These are phyloP conservation scores for Pygoscelis adeliae DNA, from an alignment of 2,113 vertebrate species.

Conservation along the genomic window DNA sequence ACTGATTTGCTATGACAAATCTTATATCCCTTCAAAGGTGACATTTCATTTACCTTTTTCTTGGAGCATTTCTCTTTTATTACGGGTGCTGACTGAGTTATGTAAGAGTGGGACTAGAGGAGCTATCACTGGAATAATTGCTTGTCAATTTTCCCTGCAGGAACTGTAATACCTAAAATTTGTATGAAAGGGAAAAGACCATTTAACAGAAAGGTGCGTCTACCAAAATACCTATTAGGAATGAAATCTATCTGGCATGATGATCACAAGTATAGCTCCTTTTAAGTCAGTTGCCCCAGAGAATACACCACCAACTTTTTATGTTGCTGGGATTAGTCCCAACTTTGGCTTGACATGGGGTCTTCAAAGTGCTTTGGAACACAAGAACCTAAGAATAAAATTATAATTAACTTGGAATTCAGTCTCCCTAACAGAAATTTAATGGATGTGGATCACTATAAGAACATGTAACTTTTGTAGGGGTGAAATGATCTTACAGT, in stretches of 20 bases:
- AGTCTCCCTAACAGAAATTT: neutral
- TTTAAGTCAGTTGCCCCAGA: neutral
- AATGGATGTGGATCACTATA: neutral
- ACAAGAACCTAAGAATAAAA: neutral
- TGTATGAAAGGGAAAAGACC: neutral
- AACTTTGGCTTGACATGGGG: neutral
- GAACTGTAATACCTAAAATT: neutral
- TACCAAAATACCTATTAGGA: neutral
- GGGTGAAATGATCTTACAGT: neutral
- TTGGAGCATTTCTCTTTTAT: neutral
- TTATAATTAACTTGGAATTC: neutral
- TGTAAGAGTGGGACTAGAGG: neutral
- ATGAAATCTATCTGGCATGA: neutral
- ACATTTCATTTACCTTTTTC: neutral
- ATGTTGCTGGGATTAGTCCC: neutral
- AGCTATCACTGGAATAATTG: neutral
- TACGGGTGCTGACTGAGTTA: neutral
- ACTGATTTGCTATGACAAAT: neutral
- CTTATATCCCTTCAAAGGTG: neutral
- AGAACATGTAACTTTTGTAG: neutral
- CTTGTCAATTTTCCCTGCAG: neutral
- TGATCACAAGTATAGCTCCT: neutral
- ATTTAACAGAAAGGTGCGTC: neutral
- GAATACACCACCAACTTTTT: neutral
- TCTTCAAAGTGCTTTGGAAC: neutral